Evolutionary conservation across 1,140 invertebrate genomes (phyloP).

Genomic region (Chelonus insularis): DNA sequence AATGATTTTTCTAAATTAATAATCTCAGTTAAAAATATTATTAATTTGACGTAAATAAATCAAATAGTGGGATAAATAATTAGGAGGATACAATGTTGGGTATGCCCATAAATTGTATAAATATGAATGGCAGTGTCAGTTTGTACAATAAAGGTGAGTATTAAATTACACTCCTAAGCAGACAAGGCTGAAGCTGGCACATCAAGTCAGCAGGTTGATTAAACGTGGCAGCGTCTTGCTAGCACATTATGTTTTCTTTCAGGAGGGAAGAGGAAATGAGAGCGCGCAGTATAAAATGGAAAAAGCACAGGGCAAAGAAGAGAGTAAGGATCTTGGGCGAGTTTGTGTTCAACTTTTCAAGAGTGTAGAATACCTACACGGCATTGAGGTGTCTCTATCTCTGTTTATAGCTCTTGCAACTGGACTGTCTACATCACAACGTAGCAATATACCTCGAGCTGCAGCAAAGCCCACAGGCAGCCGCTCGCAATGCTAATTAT

Average conservation of each 20-base stretch:
- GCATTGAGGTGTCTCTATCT: not conserved
- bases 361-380: no score
- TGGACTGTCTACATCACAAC: not conserved
- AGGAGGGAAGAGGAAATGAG: not conserved
- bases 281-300: conserved; percentile 12
- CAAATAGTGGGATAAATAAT: no score
- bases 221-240: conserved; percentile 35
- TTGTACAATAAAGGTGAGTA: conserved; percentile 46
- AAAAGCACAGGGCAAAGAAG: conserved; percentile 11
- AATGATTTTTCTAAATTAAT: no score
- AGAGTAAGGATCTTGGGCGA: no score
- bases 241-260: conserved; percentile 5
- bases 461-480: conserved; percentile 31
- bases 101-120: no score
- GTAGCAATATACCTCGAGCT: conserved; percentile 15
- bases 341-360: no score
- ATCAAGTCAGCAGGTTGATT: conserved; percentile 44
- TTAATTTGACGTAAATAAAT: no score
- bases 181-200: conserved; percentile 30
- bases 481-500: conserved; percentile 51
- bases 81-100: no score
- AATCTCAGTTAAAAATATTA: no score
- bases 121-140: conserved; percentile 23
- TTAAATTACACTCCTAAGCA: conserved; percentile 52
- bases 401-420: no score